Evolutionary conservation across 2,888 invertebrate genomes (phyloP).

Genomic region (Pecten maximus): DNA sequence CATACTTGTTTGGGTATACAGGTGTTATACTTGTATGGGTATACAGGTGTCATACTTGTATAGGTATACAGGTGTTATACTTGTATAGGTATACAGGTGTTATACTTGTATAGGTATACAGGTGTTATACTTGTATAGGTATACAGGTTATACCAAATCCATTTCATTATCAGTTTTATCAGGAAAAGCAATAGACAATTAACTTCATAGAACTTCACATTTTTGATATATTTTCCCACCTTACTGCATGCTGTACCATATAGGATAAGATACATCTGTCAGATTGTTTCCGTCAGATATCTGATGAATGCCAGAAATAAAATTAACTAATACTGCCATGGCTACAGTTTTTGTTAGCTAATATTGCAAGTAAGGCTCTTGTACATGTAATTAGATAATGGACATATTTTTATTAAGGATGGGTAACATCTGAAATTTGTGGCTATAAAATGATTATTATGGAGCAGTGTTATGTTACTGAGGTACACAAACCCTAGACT

Average conservation of each 20-base stretch:
- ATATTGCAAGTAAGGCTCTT: not conserved
- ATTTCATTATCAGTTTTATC: too few species aligned
- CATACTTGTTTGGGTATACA: too few species aligned
- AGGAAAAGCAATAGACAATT: too few species aligned
- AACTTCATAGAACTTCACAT: too few species aligned
- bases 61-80: not conserved
- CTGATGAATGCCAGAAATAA: not conserved
- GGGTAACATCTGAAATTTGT: not conserved
- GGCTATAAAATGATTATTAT: constrained; percentile 3
- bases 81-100: not conserved
- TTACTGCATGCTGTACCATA: too few species aligned
- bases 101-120: not conserved
- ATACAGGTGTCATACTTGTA: not conserved
- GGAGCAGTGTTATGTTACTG: constrained; percentile 1
- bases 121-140: not conserved
- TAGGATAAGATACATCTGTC: not conserved
- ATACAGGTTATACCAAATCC: too few species aligned
- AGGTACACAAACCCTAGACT: not conserved
- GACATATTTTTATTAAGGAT: not conserved
- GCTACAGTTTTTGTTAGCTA: not conserved
- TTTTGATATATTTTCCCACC: too few species aligned
- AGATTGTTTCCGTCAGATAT: not conserved
- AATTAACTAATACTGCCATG: not conserved
- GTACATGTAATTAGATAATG: not conserved
- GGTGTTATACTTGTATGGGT: too few species aligned